A percentile compares a stretch with the other conserved stretches of the same genome.
phyloP scores from a whole-genome alignment of 2,113 vertebrate species.

The Alligator mississippiensis region DNA sequence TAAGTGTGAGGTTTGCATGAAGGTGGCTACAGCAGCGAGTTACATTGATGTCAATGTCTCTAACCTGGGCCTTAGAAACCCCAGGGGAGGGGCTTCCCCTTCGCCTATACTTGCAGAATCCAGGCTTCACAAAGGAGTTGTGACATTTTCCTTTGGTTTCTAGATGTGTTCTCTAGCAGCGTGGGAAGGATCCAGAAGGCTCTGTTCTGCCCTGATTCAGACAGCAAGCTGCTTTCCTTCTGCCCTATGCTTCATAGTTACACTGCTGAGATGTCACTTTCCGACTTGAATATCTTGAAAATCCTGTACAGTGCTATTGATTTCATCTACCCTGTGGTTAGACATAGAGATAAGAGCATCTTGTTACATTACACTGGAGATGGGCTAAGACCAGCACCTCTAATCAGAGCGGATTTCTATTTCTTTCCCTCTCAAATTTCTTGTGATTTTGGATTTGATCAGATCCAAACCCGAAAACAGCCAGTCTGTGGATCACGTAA shows the following conservation, averaged over 20 bases:
- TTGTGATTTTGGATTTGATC: too few species aligned
- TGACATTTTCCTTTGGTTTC: background rate
- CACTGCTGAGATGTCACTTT: background rate
- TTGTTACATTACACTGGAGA: background rate
- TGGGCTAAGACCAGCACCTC: background rate
- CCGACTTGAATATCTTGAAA: background rate
- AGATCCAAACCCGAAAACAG: background rate
- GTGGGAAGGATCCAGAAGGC: background rate
- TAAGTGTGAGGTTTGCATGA: background rate
- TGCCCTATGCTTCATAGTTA: background rate
- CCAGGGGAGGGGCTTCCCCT: background rate
- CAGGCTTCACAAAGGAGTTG: background rate
- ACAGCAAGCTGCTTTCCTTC: background rate
- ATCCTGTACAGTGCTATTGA: background rate
- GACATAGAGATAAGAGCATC: background rate
- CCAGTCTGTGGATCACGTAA: background rate
- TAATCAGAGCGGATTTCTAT: background rate
- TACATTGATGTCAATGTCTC: background rate
- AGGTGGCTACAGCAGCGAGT: background rate
- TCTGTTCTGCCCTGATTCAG: background rate
- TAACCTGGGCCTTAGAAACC: background rate
- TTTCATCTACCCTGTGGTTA: background rate
- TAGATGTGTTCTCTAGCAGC: background rate
- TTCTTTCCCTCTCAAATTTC: too few species aligned
- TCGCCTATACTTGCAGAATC: background rate